Base-by-base conservation (phyloP, 2,888 invertebrate genomes). In the Tipula helvola region DNA sequence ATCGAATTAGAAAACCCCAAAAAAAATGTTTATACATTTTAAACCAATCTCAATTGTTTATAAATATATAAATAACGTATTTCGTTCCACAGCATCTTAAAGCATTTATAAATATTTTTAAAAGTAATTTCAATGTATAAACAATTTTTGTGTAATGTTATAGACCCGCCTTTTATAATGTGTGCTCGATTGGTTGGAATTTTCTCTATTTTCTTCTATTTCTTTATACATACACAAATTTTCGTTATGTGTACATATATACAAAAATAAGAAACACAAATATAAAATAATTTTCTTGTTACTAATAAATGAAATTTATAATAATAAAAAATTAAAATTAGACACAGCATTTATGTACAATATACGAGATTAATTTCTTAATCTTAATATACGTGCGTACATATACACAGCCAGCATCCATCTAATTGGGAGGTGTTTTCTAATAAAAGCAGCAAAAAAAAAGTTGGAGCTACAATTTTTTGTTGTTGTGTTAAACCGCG, bases 121-220 rank as follows among this genome's bases (percentile, higher is more conserved):
- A 71, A 71, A 71, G 71, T 71, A 28, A 71, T 71, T 71, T 52
- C 16, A 71, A 28, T 41, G 28, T 71, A 71, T 71, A 71, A 71
- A 71, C 71, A 71, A 71, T 71, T 71, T 71, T 71, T 28, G 28
- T 28, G 28, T 28, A 28, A 71, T 71, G 28, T 57, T 71, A 83
- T 84, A 84, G 84, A 84, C 84, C 84, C 84, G 84, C 84, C 84
- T 84, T 39, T 84, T 84, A 84, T 84, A 84, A 8, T 39, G 36
- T n/a, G 36, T 39, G 84, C 84, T 41, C 84, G 84, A 84, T 84
- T 84, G 84, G 84, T 39, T 84, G 41, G 28, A 39, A 84, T 36
- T 84, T 84, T 84, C 41, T 84, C 84, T 84, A 71, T 71, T 71
- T 71, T 71, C 71, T 71, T 71, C 71, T 71, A 71, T 71, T 71